Conservation (phyloP, 2,113 vertebrate genomes). For the Centrocercus urophasianus region DNA sequence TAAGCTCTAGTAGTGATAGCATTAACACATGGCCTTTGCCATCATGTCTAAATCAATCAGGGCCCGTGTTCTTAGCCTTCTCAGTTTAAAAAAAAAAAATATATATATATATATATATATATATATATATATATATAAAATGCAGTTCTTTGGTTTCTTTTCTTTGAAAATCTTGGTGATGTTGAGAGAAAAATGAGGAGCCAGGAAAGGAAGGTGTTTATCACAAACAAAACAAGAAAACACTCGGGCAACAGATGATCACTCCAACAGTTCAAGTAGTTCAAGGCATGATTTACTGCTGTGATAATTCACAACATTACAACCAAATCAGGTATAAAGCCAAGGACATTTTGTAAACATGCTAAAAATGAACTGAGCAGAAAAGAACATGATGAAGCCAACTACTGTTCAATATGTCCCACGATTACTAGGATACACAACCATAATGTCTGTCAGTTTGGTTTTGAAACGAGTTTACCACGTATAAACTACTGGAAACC, state of each 20-base stretch:
- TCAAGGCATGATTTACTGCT: not conserved
- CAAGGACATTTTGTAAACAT: not conserved
- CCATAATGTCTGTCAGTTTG: not conserved
- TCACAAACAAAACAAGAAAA: not conserved
- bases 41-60: constrained; percentile 9
- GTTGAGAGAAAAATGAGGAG: not conserved
- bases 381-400: not conserved
- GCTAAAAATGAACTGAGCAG: not conserved
- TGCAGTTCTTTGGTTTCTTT: not conserved
- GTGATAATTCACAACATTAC: constrained; percentile 31
- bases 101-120: too few relatives aligned
- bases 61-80: not conserved
- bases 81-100: not conserved
- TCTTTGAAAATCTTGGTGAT: constrained; percentile 4
- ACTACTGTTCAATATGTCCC: not conserved
- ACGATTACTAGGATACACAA: not conserved
- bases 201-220: not conserved
- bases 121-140: too few relatives aligned
- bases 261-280: not conserved
- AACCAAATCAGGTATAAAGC: constrained; percentile 1
- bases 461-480: not conserved
- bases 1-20: not conserved
- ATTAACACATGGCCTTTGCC: constrained; percentile 30
- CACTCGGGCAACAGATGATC: not conserved
- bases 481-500: not conserved